These are phyloP conservation scores for Morelia viridis DNA, from an alignment of 2,797 vertebrate genomes.

Conservation along the genomic window DNA sequence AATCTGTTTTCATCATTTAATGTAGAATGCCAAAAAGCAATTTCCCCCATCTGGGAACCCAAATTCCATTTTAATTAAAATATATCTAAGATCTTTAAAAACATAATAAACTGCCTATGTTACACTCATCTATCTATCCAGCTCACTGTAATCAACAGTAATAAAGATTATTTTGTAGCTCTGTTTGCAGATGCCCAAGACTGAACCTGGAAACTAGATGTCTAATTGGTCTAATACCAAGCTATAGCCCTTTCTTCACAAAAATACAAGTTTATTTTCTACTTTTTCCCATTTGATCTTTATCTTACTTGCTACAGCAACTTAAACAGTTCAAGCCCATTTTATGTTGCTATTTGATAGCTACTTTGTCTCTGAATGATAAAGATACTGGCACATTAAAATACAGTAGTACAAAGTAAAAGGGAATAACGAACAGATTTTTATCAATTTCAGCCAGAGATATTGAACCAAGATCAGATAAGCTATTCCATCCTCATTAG, in stretches of 20 bases:
- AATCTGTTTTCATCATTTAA: background rate
- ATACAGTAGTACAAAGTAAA: background rate
- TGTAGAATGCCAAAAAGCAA: background rate
- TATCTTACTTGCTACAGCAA: background rate
- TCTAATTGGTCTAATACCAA: background rate
- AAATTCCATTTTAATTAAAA: background rate
- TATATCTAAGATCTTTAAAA: background rate
- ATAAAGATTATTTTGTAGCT: background rate
- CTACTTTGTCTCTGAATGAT: background rate
- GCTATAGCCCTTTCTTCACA: background rate
- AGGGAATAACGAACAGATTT: background rate
- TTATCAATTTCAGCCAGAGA: background rate
- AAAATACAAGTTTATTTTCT: background rate
- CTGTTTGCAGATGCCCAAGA: background rate
- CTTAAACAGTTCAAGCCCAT: background rate
- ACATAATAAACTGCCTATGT: background rate
- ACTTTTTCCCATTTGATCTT: background rate
- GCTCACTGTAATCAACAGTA: background rate
- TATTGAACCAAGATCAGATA: background rate
- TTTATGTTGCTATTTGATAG: background rate
- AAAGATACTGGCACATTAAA: background rate
- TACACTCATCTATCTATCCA: background rate
- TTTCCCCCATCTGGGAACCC: background rate
- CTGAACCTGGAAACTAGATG: background rate
- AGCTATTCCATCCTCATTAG: background rate